These are phyloP conservation scores for Carassius carassius DNA, from an alignment of 2,113 vertebrate genomes.

Conservation along the genomic window DNA sequence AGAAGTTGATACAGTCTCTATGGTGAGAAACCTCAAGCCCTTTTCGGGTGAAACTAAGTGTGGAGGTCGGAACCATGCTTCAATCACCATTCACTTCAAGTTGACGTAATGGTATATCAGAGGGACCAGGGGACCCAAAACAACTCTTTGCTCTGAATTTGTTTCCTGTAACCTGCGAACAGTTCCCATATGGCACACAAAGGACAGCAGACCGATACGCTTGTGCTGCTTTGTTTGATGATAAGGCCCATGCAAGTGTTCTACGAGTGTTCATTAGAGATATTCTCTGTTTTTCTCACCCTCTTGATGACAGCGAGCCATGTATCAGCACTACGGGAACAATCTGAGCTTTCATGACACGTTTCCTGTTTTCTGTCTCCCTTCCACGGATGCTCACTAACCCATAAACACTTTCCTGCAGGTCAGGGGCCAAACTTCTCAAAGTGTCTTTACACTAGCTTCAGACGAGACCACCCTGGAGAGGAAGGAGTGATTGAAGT, in stretches of 20 bases:
- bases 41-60: slow-evolving; percentile 51
- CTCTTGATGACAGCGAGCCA: slow-evolving; percentile 41
- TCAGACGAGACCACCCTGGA: slow-evolving; percentile 54
- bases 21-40: slow-evolving; percentile 43
- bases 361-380: slow-evolving; percentile 45
- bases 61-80: slow-evolving; percentile 42
- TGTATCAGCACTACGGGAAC: slow-evolving; percentile 53
- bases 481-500: slow-evolving; percentile 27
- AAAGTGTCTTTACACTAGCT: slow-evolving; percentile 46
- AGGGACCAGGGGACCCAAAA: slow-evolving; percentile 28
- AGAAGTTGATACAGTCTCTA: slow-evolving; percentile 34
- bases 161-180: neutral
- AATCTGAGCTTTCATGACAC: slow-evolving; percentile 54
- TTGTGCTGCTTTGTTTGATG: slow-evolving; percentile 4
- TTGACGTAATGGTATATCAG: neutral
- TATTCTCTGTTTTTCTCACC: slow-evolving; percentile 34
- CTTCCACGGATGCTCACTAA: slow-evolving; percentile 38
- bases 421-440: slow-evolving; percentile 51
- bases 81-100: slow-evolving; percentile 44
- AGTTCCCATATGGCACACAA: neutral
- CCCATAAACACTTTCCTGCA: slow-evolving; percentile 44
- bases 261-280: slow-evolving; percentile 13
- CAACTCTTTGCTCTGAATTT: neutral
- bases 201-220: neutral
- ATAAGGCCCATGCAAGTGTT: slow-evolving; percentile 31